Percentiles rank a stretch among this genome's conserved stretches.
These are phyloP conservation scores for Micropterix aruncella DNA, from an alignment of 2,888 invertebrate genomes.

Conservation along the genomic window DNA sequence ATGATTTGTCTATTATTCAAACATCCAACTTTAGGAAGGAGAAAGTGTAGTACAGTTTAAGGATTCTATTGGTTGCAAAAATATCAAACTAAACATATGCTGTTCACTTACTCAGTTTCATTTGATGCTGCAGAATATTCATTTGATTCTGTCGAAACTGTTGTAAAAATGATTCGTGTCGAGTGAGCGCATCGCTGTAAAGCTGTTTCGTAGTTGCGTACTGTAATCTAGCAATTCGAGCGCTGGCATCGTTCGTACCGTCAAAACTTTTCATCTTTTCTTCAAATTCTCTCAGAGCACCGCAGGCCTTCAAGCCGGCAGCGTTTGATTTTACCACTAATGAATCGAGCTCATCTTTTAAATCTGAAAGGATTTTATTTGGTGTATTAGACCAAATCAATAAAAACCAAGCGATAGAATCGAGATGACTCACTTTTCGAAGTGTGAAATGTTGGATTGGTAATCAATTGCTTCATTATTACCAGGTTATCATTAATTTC, in stretches of 20 bases:
- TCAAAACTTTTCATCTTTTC: slow-evolving; percentile 15
- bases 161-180: slow-evolving; percentile 37
- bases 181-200: slow-evolving; percentile 31
- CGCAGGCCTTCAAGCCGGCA: slow-evolving; percentile 34
- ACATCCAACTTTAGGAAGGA: no score
- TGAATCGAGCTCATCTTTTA: slow-evolving; percentile 46
- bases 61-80: not conserved
- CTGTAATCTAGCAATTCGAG: slow-evolving; percentile 34
- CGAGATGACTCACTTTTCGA: slow-evolving; percentile 25
- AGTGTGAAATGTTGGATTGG: slow-evolving; percentile 37
- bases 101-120: slow-evolving; percentile 31
- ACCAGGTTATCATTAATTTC: slow-evolving; percentile 33
- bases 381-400: not conserved
- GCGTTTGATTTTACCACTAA: slow-evolving; percentile 37
- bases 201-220: slow-evolving; percentile 29
- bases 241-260: slow-evolving; percentile 13
- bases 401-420: not conserved
- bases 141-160: slow-evolving; percentile 37
- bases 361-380: slow-evolving; percentile 23
- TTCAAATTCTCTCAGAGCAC: slow-evolving; percentile 37
- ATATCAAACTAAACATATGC: slow-evolving; percentile 1
- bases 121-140: slow-evolving; percentile 38
- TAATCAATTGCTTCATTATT: slow-evolving; percentile 36
- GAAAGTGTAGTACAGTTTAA: not conserved
- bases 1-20: not conserved